Evolutionary conservation across 1,140 invertebrate genomes (phyloP).

Genomic region (Microplitis mediator): DNA sequence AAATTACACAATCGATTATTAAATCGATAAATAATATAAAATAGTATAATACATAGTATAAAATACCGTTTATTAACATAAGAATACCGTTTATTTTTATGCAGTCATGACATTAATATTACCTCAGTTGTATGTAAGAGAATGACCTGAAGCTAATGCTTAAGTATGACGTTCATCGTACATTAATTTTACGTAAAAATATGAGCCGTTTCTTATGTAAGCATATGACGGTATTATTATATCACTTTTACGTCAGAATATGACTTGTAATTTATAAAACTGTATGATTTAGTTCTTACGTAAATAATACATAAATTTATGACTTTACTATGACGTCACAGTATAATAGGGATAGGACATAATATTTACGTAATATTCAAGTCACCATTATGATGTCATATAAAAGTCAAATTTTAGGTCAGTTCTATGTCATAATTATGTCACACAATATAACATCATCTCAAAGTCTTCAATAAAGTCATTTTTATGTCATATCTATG

Average conservation of each 20-base stretch:
- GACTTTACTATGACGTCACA: not conserved
- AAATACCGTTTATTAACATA: not conserved
- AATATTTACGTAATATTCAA: slow-evolving; percentile 4
- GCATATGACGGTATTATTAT: slow-evolving; percentile 4
- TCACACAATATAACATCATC: not conserved
- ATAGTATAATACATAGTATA: not conserved
- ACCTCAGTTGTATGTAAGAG: not conserved
- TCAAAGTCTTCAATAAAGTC: not conserved
- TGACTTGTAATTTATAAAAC: slow-evolving; percentile 1
- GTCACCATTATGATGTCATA: slow-evolving; percentile 2
- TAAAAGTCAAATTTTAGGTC: slow-evolving; percentile 10
- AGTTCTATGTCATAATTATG: not conserved
- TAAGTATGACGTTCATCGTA: slow-evolving; percentile 2
- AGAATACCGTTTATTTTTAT: not conserved
- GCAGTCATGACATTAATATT: not conserved
- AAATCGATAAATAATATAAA: not conserved
- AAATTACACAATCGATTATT: not conserved
- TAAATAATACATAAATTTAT: not conserved
- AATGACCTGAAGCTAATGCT: not conserved
- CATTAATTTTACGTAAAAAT: slow-evolving; percentile 6
- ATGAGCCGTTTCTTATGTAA: not conserved
- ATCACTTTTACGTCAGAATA: not conserved
- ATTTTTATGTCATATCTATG: slow-evolving; percentile 3
- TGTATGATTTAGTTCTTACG: not conserved
- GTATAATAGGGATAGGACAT: not conserved